Evolutionary conservation across 2,113 vertebrate species (phyloP).

Genomic region (Progne subis): DNA sequence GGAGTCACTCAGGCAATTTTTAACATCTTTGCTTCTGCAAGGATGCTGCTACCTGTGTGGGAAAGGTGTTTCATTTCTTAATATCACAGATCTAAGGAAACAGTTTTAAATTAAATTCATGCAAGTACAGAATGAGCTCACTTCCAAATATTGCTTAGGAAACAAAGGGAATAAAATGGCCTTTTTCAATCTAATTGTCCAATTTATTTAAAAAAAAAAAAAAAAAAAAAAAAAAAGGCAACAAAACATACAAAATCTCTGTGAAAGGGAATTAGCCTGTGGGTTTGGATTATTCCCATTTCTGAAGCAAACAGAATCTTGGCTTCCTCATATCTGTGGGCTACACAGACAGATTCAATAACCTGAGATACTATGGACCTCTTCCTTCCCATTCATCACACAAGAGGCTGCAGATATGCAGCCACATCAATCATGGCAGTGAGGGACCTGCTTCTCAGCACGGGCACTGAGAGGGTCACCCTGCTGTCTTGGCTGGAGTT

Average conservation of each 20-base stretch:
- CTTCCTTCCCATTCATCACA: background rate
- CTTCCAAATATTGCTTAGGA: background rate
- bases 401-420: rapidly evolving
- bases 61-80: background rate
- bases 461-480: background rate
- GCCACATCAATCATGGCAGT: background rate
- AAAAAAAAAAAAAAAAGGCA: background rate
- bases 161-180: background rate
- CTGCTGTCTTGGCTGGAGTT: background rate
- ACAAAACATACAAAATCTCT: background rate
- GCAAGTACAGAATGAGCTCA: background rate
- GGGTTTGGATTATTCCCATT: background rate
- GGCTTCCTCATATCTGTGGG: background rate
- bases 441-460: too few relatives aligned
- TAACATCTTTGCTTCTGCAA: background rate
- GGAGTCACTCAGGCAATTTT: background rate
- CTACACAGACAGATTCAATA: background rate
- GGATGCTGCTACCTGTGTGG: background rate
- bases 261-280: background rate
- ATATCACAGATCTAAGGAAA: background rate
- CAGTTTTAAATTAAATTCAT: background rate
- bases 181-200: background rate
- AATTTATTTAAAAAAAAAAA: background rate
- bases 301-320: background rate
- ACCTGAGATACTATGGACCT: background rate